Base-by-base conservation (phyloP, 2,113 vertebrate genomes). In the Mustela lutreola region DNA sequence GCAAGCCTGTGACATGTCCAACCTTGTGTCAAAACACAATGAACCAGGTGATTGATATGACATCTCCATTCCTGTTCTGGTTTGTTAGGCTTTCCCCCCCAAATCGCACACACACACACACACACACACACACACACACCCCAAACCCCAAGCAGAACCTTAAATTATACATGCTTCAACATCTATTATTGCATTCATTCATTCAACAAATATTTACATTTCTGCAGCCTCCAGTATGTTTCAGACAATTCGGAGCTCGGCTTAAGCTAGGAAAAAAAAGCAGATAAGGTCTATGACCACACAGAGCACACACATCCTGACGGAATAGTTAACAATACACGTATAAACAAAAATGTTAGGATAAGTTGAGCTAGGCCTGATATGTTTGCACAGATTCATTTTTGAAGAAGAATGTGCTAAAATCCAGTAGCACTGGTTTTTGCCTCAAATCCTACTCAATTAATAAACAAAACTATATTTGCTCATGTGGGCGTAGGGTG, bases 141-240 rank as follows among this genome's bases (percentile, higher is more conserved):
- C 7, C 31, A 65, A 33, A 33, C 63, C 14, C 28, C 22, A 75
- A 60, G 19, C 7, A 90, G 58, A 84, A 58, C 1, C 50, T 56
- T 93, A 63, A 48, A 78, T 2, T 71, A 36, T 33, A 75, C 14
- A 42, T 2, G 45, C 63, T 70, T 86, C 28, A 24, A 81, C 18
- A 58, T 75, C 11, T n/a, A 79, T 36, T 70, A 60, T 62, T 78
- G 26, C 31, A 91, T 60, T 79, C 14, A 63, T n/a, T 58, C 36
- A 80, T 65, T 91, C 45, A 87, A 87, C 24, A 81, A 24, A 67
- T 70, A 87, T 56, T 71, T 91, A 94, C 31, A 58, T 67, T 96
- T 91, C 24, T 91, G 3, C 48, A 75, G 53, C 75, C 87, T 63
- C 36, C 31, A 82, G 4, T 33, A 63, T 75, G 8, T 80, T 60